Evolutionary conservation across 2,888 invertebrate species (phyloP).

Genomic region (Melanostoma scalare): DNA sequence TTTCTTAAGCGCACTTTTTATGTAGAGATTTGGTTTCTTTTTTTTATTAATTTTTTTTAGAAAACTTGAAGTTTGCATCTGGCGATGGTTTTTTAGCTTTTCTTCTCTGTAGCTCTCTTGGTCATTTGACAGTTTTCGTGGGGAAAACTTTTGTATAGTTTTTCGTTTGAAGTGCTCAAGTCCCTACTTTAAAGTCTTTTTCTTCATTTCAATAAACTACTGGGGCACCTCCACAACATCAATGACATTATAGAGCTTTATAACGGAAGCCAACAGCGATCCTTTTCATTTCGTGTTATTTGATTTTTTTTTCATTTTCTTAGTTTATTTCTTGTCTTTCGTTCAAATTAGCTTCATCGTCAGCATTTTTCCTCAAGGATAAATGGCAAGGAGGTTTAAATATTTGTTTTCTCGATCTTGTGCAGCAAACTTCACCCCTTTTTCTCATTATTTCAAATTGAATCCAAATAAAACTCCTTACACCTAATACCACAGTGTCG

Average conservation of each 20-base stretch:
- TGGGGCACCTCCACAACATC: conserved; percentile 4
- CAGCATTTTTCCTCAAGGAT: conserved; percentile 58
- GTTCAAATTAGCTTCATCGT: conserved; percentile 62
- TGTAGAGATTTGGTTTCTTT: not conserved
- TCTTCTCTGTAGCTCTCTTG: not conserved
- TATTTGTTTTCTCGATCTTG: conserved; percentile 1
- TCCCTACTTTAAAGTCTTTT: conserved; percentile 20
- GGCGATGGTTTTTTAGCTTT: not conserved
- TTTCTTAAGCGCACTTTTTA: conserved; percentile 16
- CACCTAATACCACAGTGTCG: conserved; percentile 55
- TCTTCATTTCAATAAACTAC: conserved; percentile 31
- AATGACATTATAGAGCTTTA: conserved; percentile 15
- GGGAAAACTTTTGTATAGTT: conserved; percentile 11
- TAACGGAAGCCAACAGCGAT: conserved; percentile 17
- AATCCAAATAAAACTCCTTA: conserved; percentile 68
- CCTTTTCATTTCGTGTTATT: conserved; percentile 34
- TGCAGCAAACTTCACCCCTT: conserved; percentile 35
- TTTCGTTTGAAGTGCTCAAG: conserved; percentile 16
- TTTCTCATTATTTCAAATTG: conserved; percentile 69
- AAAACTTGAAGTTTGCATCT: conserved; percentile 7
- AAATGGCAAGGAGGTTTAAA: conserved; percentile 3
- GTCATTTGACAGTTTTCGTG: conserved; percentile 23
- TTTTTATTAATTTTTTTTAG: not conserved
- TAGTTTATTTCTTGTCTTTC: conserved; percentile 14
- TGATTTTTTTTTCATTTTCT: conserved; percentile 15